Percentiles rank a stretch among this genome's conserved stretches.
phyloP scores from a whole-genome alignment of 1,140 invertebrate genomes.

The Ridgeia piscesae region DNA sequence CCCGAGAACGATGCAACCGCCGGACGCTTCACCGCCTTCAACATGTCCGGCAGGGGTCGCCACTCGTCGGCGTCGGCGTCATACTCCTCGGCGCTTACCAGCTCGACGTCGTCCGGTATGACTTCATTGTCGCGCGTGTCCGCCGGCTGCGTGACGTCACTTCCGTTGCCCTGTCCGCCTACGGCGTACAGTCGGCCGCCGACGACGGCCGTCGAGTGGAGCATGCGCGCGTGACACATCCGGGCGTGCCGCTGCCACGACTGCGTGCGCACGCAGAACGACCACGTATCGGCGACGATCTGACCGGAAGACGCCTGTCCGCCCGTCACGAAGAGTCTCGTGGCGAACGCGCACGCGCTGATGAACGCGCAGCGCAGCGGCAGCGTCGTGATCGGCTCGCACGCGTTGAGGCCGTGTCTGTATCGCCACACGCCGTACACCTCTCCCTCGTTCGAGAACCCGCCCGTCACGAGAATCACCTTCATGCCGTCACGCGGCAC shows the following conservation, averaged over 20 bases:
- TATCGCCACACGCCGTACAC: neutral
- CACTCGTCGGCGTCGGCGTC: neutral
- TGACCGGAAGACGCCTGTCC: neutral
- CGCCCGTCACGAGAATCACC: neutral
- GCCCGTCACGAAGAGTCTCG: neutral
- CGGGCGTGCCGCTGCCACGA: neutral
- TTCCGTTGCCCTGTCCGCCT: neutral
- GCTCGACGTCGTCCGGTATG: neutral
- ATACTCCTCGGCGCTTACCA: neutral
- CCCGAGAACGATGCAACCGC: neutral
- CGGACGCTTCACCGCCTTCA: neutral
- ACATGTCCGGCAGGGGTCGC: neutral
- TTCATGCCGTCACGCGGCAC: neutral
- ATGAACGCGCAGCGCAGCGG: neutral
- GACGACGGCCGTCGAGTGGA: neutral
- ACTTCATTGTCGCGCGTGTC: neutral
- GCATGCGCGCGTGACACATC: neutral
- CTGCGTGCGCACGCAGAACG: neutral
- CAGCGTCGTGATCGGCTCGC: neutral
- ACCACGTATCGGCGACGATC: neutral
- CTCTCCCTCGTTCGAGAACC: neutral
- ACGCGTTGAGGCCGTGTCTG: neutral
- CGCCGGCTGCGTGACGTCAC: neutral
- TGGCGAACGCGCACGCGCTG: neutral
- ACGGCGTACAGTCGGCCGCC: neutral